Base-by-base conservation (phyloP, 2,888 invertebrate genomes). In the Drosophila recens region DNA sequence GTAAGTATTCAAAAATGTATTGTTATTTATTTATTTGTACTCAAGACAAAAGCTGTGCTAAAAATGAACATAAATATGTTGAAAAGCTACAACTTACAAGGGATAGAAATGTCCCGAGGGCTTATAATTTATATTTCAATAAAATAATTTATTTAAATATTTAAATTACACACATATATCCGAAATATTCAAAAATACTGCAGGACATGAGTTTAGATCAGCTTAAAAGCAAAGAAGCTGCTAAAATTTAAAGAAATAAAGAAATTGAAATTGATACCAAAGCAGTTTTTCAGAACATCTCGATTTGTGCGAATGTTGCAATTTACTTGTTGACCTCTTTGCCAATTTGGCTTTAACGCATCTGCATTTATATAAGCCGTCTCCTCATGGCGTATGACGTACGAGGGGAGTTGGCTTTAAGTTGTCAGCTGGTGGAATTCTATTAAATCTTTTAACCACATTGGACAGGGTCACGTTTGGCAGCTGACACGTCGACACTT, bases 401-500 rank as follows among this genome's bases (percentile, higher is more conserved):
- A 10, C n/a, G 30, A 30, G 13, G 20, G 17, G 17, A 20, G 52
- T 58, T 30, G 40, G 38, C 59, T 52, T 54, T 45, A 66, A 68
- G 33, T 68, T 53, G 48, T 36, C 52, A 52, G 34, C 57, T 54
- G 30, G 36, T 40, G 17, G 67, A 75, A 71, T 72, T 52, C 66
- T 65, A 79, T 83, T 74, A 76, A 81, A 76, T 76, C 75, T 67
- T 46, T 67, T 72, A 76, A 86, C 84, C 84, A 58, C 88, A 86
- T 68, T 67, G 83, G 88, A 76, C 88, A 86, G 80, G 66, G 73
- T 83, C 88, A 83, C 88, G 88, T 84, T 82, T 80, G 62, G 61
- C 66, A 61, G 67, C 64, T 75, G 82, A 79, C 83, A 87, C 71
- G 78, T 80, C 73, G 72, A 66, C 75, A 79, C 76, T 62, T 59